Base-by-base conservation (phyloP, 2,113 vertebrate species). In the Psittacula cyanocephala region DNA sequence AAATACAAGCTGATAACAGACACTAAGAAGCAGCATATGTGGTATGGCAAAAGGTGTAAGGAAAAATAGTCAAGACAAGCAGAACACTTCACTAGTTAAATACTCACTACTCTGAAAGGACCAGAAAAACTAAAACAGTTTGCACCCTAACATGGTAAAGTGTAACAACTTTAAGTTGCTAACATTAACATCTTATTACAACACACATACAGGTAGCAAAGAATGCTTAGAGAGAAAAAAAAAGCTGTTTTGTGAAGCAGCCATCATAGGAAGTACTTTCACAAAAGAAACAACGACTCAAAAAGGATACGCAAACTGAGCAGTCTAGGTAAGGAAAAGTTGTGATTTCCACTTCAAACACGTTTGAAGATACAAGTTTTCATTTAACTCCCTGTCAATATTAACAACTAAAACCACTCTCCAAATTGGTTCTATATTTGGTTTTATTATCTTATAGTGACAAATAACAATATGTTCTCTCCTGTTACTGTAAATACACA, bases 401-500 rank as follows among this genome's bases (percentile, higher is more conserved):
- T 23, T 41, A 86, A 39, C 20, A 81, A 33, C 29, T 39, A 50
- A 59, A 81, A 69, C 4, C 11, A 23, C n/a, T 39, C 25, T 35
- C 27, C 24, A 37, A 55, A 24, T 3, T 11, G 23, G 39, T 5
- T 25, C 8, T 3, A 13, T 14, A 17, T 62, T 70, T 31, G 19
- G 49, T 35, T 29, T 33, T 47, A 27, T 41, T 41, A 50, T 7
- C 57, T 37, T n/a, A 68, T 0, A 55, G 9, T 11, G 17, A 39
- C 20, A 67, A 49, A 25, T 4, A 49, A 81, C 76, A 88, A 24
- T 6, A 31, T 1, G 9, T 31, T 49, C 16, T 43, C 25, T 57
- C 35, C 52, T 47, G 20, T 6, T 24, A 46, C 18, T 0, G 0
- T 3, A 49, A 1, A 12, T 2, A 49, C 2, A 14, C 4, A 17